Percentiles rank a stretch among this genome's conserved stretches.
Evolutionary conservation across 2,888 invertebrate species (phyloP).

Genomic region (Chironomus riparius): DNA sequence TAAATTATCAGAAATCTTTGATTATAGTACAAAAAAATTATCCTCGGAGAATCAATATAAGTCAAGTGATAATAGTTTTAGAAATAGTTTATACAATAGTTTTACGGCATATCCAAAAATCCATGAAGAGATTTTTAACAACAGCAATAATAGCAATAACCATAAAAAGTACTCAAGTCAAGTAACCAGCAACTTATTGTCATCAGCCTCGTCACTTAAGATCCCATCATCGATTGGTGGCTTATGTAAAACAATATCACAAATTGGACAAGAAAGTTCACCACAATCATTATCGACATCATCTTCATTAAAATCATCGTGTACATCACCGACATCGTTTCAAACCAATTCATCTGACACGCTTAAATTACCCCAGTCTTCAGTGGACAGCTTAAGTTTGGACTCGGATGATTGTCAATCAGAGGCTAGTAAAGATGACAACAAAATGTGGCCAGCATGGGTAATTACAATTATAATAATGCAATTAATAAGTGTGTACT

Average conservation of each 20-base stretch:
- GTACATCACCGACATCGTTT: conserved; percentile 34
- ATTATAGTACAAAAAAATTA: conserved; percentile 17
- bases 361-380: conserved; percentile 3
- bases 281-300: conserved; percentile 27
- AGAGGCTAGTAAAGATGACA: conserved; percentile 40
- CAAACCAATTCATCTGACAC: background rate
- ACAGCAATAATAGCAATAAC: conserved; percentile 29
- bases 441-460: conserved; percentile 86
- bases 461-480: background rate
- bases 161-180: no score
- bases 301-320: conserved; percentile 33
- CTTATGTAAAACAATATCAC: conserved; percentile 59
- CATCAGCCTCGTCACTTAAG: conserved; percentile 31
- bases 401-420: conserved; percentile 41
- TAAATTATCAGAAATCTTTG: conserved; percentile 37
- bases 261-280: conserved; percentile 47
- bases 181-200: conserved; percentile 39
- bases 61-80: conserved; percentile 33
- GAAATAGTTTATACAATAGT: conserved; percentile 38
- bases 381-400: background rate
- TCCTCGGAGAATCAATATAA: conserved; percentile 35
- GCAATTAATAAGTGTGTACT: background rate
- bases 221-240: conserved; percentile 54
- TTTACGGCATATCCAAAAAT: conserved; percentile 39
- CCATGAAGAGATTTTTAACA: conserved; percentile 40